Percentiles rank a stretch among this genome's conserved stretches.
These are phyloP conservation scores for Thera britannica DNA, from an alignment of 2,888 invertebrate species.

Conservation along the genomic window DNA sequence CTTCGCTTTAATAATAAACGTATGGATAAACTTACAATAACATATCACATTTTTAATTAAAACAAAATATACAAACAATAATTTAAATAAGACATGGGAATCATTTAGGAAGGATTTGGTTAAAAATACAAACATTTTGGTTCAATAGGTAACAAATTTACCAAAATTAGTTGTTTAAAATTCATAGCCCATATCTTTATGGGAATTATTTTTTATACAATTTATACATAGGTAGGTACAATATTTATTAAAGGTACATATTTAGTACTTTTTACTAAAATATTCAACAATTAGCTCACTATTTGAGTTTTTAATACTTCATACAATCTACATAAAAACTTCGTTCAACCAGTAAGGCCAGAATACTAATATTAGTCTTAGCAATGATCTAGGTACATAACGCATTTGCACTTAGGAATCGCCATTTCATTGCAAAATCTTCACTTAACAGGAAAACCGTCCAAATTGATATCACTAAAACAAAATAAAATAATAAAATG, in stretches of 20 bases:
- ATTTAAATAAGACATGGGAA: conserved; percentile 27
- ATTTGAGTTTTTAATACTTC: conserved; percentile 5
- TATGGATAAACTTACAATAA: conserved; percentile 42
- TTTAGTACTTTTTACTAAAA: neutral
- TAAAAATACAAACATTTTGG: conserved; percentile 3
- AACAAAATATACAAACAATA: conserved; percentile 52
- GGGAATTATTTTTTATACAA: neutral
- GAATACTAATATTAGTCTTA: conserved; percentile 42
- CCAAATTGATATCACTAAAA: conserved; percentile 41
- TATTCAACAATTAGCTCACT: conserved; percentile 4
- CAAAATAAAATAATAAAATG: conserved; percentile 34
- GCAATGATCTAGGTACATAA: conserved; percentile 17
- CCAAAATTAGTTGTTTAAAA: conserved; percentile 2
- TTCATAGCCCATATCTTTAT: neutral
- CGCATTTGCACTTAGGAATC: conserved; percentile 20
- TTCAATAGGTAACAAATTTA: neutral
- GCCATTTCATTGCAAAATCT: conserved; percentile 42
- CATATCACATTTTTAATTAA: conserved; percentile 63
- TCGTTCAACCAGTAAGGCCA: conserved; percentile 44
- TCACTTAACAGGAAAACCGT: conserved; percentile 40
- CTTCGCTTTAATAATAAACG: neutral
- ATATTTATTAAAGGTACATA: neutral
- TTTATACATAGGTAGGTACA: neutral
- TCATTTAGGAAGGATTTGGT: conserved; percentile 25
- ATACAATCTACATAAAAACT: conserved; percentile 30